Evolutionary conservation across 2,797 vertebrate species (phyloP).

Genomic region (Pygocentrus nattereri): DNA sequence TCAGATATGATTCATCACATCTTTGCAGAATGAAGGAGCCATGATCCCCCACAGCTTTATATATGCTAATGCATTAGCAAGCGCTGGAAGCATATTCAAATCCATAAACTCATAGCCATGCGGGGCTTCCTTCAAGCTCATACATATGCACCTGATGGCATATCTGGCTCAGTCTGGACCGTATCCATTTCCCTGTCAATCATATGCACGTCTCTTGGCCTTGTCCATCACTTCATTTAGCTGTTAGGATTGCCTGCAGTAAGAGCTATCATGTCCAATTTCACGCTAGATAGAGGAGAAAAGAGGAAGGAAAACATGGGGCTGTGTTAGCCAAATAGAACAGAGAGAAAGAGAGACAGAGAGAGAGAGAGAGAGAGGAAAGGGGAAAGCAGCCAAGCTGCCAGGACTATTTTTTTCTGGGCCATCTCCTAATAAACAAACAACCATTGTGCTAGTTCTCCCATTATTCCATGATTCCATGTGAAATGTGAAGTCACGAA

Average conservation of each 20-base stretch:
- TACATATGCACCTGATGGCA: neutral
- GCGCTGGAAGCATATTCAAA: neutral
- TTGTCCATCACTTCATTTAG: constrained; percentile 44
- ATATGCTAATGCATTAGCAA: constrained; percentile 14
- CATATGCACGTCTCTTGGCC: neutral
- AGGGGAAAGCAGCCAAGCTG: constrained; percentile 11
- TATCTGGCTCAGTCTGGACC: neutral
- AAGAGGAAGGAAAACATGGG: neutral
- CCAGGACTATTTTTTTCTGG: neutral
- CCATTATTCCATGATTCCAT: neutral
- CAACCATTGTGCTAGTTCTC: neutral
- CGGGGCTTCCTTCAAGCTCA: neutral
- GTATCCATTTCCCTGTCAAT: constrained; percentile 24
- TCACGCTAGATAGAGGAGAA: constrained; percentile 24
- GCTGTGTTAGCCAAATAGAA: constrained; percentile 5
- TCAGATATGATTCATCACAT: neutral
- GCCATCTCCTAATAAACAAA: neutral
- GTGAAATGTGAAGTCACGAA: neutral
- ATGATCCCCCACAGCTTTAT: neutral
- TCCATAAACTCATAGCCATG: neutral
- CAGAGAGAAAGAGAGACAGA: constrained; percentile 1
- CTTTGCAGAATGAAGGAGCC: neutral
- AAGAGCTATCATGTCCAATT: constrained; percentile 48
- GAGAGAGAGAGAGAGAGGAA: constrained; percentile 2
- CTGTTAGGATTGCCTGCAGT: constrained; percentile 35